phyloP scores from a whole-genome alignment of 1,140 invertebrate genomes.

The Trichoplusia ni region DNA sequence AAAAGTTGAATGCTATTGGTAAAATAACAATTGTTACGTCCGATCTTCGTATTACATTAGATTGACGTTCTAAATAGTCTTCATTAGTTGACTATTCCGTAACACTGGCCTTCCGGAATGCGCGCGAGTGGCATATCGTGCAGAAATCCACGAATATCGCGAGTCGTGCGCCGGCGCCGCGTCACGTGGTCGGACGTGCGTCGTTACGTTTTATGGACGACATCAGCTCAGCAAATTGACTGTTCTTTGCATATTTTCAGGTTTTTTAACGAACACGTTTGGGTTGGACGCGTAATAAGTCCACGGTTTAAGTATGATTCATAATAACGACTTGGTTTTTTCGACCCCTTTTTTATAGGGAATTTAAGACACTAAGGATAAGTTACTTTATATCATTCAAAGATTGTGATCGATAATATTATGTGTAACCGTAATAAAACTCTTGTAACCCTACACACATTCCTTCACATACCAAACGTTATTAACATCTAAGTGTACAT shows the following conservation, averaged over 20 bases:
- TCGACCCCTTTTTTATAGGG: too few species aligned
- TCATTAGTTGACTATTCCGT: not conserved
- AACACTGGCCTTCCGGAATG: constrained; percentile 33
- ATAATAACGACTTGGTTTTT: too few species aligned
- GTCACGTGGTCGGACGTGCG: constrained; percentile 5
- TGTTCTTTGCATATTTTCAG: constrained; percentile 2
- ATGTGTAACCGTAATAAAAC: too few species aligned
- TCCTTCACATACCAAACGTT: not conserved
- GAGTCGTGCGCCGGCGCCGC: constrained; percentile 33
- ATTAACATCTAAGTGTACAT: not conserved
- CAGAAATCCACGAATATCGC: constrained; percentile 52
- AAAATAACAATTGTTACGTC: too few species aligned
- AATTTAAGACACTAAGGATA: too few species aligned
- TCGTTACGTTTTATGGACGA: constrained; percentile 24
- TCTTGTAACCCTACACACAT: not conserved
- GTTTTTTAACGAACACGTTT: not conserved
- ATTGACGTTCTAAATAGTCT: too few species aligned
- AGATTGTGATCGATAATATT: too few species aligned
- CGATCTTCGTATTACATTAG: too few species aligned
- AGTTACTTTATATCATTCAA: too few species aligned
- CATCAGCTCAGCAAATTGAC: constrained; percentile 9
- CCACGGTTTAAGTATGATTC: too few species aligned
- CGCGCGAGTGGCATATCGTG: constrained; percentile 49
- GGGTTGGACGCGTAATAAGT: too few species aligned
- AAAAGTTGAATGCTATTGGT: too few species aligned